phyloP scores from a whole-genome alignment of 2,888 invertebrate genomes.

The Tachina lurida region DNA sequence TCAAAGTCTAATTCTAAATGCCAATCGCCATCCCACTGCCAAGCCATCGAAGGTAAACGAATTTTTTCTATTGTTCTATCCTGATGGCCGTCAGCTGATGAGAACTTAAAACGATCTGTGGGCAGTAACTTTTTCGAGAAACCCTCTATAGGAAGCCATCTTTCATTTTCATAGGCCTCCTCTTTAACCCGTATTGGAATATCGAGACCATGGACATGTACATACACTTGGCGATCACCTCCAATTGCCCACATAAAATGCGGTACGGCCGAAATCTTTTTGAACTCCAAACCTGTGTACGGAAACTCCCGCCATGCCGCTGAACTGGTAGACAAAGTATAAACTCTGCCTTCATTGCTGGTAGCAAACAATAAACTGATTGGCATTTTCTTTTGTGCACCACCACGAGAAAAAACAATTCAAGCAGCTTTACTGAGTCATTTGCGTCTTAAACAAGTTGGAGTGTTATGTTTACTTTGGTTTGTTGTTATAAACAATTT shows the following conservation, averaged over 20 bases:
- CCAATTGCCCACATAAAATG: constrained; percentile 96
- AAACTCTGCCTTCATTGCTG: constrained; percentile 94
- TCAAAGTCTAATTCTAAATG: constrained; percentile 91
- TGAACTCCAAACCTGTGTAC: constrained; percentile 93
- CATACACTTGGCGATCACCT: constrained; percentile 95
- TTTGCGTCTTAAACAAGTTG: neutral
- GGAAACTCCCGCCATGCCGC: constrained; percentile 93
- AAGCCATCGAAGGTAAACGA: constrained; percentile 94
- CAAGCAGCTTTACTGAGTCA: constrained; percentile 1
- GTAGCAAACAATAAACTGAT: constrained; percentile 91
- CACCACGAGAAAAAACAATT: constrained; percentile 6
- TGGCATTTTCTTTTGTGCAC: constrained; percentile 83
- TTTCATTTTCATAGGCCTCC: constrained; percentile 95
- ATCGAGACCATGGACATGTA: constrained; percentile 94
- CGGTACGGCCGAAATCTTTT: constrained; percentile 92
- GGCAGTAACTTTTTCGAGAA: constrained; percentile 92
- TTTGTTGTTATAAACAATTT: neutral
- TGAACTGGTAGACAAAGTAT: constrained; percentile 91
- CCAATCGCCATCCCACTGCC: constrained; percentile 99
- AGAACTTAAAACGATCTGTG: constrained; percentile 94
- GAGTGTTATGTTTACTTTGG: neutral
- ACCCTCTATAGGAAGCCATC: constrained; percentile 95
- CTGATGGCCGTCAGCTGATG: constrained; percentile 91
- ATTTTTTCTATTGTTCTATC: constrained; percentile 92
- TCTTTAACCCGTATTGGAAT: constrained; percentile 95